Evolutionary conservation across 2,888 invertebrate species (phyloP).

Genomic region (Pogonocherus hispidulus): DNA sequence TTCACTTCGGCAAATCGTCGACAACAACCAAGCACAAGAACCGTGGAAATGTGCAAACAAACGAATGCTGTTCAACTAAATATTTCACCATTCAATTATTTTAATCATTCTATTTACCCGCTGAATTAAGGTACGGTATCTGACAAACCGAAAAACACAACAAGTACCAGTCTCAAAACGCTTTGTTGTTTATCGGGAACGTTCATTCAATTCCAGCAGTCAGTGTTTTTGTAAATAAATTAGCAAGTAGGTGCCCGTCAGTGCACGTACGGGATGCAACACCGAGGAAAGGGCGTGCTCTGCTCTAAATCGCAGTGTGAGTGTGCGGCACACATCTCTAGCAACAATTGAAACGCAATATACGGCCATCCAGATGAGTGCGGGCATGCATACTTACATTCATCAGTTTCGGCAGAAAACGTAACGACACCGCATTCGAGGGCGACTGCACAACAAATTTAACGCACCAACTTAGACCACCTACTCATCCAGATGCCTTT

Average conservation of each 20-base stretch:
- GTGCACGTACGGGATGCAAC: not conserved
- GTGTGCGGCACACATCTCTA: not conserved
- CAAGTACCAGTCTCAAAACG: not conserved
- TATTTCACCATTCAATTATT: conserved; percentile 30
- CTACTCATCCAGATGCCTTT: conserved; percentile 40
- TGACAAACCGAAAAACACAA: conserved; percentile 11
- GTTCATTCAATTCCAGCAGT: conserved; percentile 5
- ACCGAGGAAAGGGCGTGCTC: conserved; percentile 42
- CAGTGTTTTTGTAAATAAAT: conserved; percentile 20
- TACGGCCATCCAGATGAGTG: too few species aligned
- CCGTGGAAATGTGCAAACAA: not conserved
- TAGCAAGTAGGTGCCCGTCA: not conserved
- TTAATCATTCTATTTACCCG: conserved; percentile 34
- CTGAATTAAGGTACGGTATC: conserved; percentile 19
- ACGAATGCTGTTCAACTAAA: not conserved
- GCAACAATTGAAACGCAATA: not conserved
- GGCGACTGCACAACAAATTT: conserved; percentile 45
- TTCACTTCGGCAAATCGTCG: conserved; percentile 2
- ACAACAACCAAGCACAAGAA: conserved; percentile 19
- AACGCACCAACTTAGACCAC: conserved; percentile 43
- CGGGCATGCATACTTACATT: conserved; percentile 55
- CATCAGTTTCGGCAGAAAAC: conserved; percentile 57
- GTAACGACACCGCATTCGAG: conserved; percentile 48
- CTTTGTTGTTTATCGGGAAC: conserved; percentile 9
- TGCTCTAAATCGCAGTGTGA: too few species aligned